phyloP scores from a whole-genome alignment of 2,113 vertebrate genomes.

The Procavia capensis region DNA sequence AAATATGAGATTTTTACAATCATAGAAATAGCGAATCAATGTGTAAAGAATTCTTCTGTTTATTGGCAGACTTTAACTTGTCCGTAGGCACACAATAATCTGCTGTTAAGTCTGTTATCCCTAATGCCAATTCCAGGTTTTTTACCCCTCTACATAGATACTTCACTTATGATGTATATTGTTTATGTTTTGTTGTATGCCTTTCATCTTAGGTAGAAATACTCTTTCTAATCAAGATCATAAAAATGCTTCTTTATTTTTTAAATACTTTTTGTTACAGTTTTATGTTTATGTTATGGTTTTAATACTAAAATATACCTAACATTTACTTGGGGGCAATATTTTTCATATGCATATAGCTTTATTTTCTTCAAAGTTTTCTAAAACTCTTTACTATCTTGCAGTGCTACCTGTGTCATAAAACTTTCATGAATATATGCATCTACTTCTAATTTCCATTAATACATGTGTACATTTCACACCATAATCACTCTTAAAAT shows the following conservation, averaged over 20 bases:
- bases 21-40: not conserved
- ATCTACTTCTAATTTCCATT: not conserved
- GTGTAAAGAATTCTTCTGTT: not conserved
- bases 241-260: not conserved
- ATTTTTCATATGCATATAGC: not conserved
- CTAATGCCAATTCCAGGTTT: not conserved
- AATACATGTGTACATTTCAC: not conserved
- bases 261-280: not conserved
- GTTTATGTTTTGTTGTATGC: not conserved
- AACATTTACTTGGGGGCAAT: not conserved
- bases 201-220: not conserved
- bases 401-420: not conserved
- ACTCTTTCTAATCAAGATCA: not conserved
- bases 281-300: conserved; percentile 5
- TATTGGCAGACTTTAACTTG: not conserved
- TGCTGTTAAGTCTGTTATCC: not conserved
- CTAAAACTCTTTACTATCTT: not conserved
- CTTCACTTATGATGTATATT: conserved; percentile 12
- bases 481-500: not conserved
- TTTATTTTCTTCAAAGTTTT: not conserved
- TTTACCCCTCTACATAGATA: too few species aligned
- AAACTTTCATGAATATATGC: not conserved
- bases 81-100: not conserved
- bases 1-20: not conserved
- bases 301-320: not conserved